These are phyloP conservation scores for Sitta carolinensis DNA, from an alignment of 2,797 vertebrate genomes.

Conservation along the genomic window DNA sequence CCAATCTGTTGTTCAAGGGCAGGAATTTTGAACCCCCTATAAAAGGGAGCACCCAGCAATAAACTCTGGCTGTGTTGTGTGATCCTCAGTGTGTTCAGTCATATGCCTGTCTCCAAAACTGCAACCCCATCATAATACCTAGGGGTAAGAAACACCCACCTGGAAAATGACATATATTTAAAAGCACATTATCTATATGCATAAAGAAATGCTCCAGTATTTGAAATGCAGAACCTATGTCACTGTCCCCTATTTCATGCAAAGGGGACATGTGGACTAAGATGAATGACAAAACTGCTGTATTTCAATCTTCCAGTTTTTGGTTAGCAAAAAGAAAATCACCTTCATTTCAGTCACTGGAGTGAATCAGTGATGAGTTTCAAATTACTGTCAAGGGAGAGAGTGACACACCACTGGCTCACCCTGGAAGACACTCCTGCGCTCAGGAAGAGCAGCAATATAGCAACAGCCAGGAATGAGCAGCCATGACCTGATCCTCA, in stretches of 20 bases:
- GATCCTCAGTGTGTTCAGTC: too few relatives aligned
- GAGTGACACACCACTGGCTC: neutral
- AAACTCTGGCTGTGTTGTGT: too few relatives aligned
- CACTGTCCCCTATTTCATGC: neutral
- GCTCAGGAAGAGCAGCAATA: neutral
- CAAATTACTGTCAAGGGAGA: neutral
- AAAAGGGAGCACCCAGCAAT: too few relatives aligned
- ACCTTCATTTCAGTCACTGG: neutral
- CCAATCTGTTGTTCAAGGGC: too few relatives aligned
- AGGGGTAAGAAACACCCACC: neutral
- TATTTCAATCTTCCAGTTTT: neutral
- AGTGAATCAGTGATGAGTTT: neutral
- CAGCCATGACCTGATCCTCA: neutral
- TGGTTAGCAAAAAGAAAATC: neutral
- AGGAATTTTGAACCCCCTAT: too few relatives aligned
- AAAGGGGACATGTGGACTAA: neutral
- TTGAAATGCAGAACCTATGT: neutral
- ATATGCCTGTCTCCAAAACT: too few relatives aligned
- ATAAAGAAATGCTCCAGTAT: neutral
- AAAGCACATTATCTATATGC: fast-evolving
- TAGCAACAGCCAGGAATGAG: neutral
- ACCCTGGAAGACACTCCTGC: neutral
- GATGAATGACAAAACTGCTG: neutral
- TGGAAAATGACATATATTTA: neutral
- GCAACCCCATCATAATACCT: neutral